Percentiles rank a stretch among this genome's conserved stretches.
Evolutionary conservation across 92 coral and sea anemone genomes (phyloP).

Genomic region (Metridium senile): DNA sequence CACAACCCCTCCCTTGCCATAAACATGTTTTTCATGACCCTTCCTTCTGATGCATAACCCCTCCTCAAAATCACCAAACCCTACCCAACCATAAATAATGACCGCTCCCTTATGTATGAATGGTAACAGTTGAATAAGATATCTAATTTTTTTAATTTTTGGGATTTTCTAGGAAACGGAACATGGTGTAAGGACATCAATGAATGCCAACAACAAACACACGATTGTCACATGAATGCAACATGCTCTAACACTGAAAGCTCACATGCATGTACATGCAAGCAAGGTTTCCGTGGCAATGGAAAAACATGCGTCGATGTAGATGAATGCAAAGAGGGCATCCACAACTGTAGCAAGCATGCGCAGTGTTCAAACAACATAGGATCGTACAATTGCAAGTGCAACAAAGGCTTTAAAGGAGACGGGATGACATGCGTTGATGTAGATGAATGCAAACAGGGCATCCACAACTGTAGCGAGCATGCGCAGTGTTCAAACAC

Average conservation of each 20-base stretch:
- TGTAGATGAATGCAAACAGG: slow-evolving; percentile 8
- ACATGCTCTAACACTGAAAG: slow-evolving; percentile 26
- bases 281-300: slow-evolving; percentile 15
- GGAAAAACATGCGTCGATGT: slow-evolving; percentile 8
- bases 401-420: slow-evolving; percentile 26
- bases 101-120: too few species aligned
- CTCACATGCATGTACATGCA: slow-evolving; percentile 25
- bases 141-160: too few species aligned
- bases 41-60: too few species aligned
- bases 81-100: too few species aligned
- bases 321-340: slow-evolving; percentile 5
- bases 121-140: too few species aligned
- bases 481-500: slow-evolving; percentile 17
- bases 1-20: too few species aligned
- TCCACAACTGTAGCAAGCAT: slow-evolving; percentile 15
- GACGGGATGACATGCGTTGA: slow-evolving; percentile 26
- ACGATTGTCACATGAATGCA: slow-evolving; percentile 14
- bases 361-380: slow-evolving; percentile 21
- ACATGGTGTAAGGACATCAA: slow-evolving; percentile 10
- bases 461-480: slow-evolving; percentile 1
- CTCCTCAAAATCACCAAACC: too few species aligned
- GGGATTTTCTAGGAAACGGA: slow-evolving; percentile 33
- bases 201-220: slow-evolving; percentile 9
- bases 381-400: slow-evolving; percentile 21
- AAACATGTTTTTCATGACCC: too few species aligned